These are phyloP conservation scores for Drosophila jambulina DNA, from an alignment of 1,140 invertebrate genomes.

Conservation along the genomic window DNA sequence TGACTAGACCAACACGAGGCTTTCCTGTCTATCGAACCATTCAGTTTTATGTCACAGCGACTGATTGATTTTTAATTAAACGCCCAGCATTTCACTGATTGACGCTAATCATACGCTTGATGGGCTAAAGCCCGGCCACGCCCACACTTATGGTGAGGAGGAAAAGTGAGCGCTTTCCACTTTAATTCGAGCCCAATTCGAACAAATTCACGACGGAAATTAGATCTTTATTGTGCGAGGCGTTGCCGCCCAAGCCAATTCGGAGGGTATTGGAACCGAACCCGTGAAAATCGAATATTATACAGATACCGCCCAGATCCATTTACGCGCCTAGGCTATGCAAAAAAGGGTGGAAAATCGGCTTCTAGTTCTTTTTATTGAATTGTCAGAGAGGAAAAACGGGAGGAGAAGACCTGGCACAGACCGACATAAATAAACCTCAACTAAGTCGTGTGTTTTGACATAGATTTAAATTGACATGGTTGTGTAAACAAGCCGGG, in stretches of 20 bases:
- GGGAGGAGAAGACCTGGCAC: constrained; percentile 10
- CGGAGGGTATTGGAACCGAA: constrained; percentile 12
- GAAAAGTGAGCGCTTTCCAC: constrained; percentile 21
- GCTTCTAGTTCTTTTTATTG: constrained; percentile 68
- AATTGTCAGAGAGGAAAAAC: constrained; percentile 41
- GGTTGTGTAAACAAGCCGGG: constrained; percentile 65
- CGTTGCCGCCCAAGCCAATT: constrained; percentile 57
- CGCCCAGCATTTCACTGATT: constrained; percentile 53
- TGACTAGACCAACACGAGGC: constrained; percentile 3
- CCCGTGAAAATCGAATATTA: constrained; percentile 64
- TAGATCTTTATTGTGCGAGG: constrained; percentile 52
- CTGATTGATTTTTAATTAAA: constrained; percentile 80
- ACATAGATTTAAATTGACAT: constrained; percentile 84
- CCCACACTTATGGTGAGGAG: constrained; percentile 17
- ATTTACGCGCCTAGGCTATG: constrained; percentile 72
- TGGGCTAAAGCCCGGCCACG: constrained; percentile 27
- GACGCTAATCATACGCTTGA: constrained; percentile 71
- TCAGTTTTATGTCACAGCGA: constrained; percentile 61
- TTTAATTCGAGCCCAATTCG: constrained; percentile 38
- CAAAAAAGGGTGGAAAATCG: constrained; percentile 49
- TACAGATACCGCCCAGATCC: constrained; percentile 71
- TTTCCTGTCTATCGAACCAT: constrained; percentile 31
- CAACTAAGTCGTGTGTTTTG: constrained; percentile 82
- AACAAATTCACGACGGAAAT: constrained; percentile 49
- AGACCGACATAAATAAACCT: constrained; percentile 80